Evolutionary conservation across 2,797 vertebrate species (phyloP), one percentile per base, ranked within the genome.

Genomic region (Benthosema pterotum): DNA sequence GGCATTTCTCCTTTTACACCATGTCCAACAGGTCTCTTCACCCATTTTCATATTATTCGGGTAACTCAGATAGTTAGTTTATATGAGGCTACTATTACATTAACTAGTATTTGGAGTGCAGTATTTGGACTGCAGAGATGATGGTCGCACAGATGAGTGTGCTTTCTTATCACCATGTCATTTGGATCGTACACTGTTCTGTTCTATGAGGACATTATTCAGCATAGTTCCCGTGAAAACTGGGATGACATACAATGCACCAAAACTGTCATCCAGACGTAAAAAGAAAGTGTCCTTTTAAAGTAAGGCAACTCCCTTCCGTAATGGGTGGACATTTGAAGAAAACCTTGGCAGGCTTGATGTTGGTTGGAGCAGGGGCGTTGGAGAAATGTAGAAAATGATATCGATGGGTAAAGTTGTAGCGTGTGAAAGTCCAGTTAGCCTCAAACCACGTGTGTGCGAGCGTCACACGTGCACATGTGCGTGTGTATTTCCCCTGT

Each of bases 1-100:
- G 85, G 64, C 81, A 87, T 83, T 65, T 77, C 78, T 74, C 48
- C 70, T 59, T 55, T 60, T 69, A 25, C 55, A 74, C n/a, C n/a
- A n/a, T 16, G 9, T 49, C 17, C 18, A 17, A 17, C 47, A 49
- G 47, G 8, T 11, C 8, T 49, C 8, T 22, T 18, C 60, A 2
- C 28, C 51, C 55, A n/a, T 69, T 74, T 54, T 46, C 3, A 13
- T 46, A 15, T 13, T 15, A 15, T n/a, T 46, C 12, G 5, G 5
- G 45, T 12, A 46, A n/a, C 5, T 46, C 12, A 46, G 3, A 46
- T 8, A 45, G 13, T 9, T 46, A 45, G 58, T 69, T 88, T 85
- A 84, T 64, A 79, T 75, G 80, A 86, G 80, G 71, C 15, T 19
- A n/a, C n/a, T n/a, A n/a, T n/a, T n/a, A 58, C 77, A 83, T 86